Conservation (phyloP, 2,113 vertebrate genomes). For the Phalacrocorax brasilianus region DNA sequence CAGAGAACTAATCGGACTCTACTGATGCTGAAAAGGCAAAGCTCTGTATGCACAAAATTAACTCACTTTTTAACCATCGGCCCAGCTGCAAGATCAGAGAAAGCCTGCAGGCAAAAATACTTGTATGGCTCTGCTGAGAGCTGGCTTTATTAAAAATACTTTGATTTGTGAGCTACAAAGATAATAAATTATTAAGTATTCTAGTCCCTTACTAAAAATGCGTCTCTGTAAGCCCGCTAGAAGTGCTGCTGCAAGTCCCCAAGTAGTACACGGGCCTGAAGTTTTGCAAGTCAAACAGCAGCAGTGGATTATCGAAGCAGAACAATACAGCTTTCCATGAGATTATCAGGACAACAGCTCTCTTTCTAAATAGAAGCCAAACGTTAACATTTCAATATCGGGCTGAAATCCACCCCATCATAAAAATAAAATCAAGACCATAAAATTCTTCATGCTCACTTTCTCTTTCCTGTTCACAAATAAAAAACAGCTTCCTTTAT, state of each 20-base stretch:
- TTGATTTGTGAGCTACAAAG: neutral
- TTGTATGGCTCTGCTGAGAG: fast-evolving
- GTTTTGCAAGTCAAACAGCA: neutral
- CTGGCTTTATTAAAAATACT: neutral
- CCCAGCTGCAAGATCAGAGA: neutral
- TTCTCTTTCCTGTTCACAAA: neutral
- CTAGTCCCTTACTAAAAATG: neutral
- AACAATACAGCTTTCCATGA: neutral
- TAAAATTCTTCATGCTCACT: neutral
- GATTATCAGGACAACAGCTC: neutral
- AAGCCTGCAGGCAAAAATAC: neutral
- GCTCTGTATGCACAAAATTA: neutral
- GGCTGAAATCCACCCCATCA: neutral
- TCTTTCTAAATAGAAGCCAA: neutral
- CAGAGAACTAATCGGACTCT: neutral
- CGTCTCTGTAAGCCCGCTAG: neutral
- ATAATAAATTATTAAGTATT: neutral
- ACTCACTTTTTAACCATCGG: neutral
- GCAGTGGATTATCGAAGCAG: neutral
- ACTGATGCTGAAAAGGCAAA: neutral
- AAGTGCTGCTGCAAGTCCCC: neutral
- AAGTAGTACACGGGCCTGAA: fast-evolving
- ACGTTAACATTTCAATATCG: neutral
- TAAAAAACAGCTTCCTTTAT: neutral
- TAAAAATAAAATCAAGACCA: neutral